Evolutionary conservation across 2,888 invertebrate genomes (phyloP).

Genomic region (Apoderus coryli): DNA sequence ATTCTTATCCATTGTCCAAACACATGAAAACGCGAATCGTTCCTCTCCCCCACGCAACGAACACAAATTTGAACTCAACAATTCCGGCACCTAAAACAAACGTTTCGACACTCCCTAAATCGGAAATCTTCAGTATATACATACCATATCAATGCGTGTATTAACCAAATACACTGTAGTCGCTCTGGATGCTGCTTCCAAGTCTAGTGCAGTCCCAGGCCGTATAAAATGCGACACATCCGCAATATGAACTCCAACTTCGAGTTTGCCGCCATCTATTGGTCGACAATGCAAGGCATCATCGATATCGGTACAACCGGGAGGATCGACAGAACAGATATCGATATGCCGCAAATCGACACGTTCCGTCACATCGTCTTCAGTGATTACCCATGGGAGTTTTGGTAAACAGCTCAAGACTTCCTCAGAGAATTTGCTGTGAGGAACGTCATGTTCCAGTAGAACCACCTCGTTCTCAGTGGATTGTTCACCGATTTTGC

Average conservation of each 20-base stretch:
- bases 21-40: conserved; percentile 86
- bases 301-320: conserved; percentile 98
- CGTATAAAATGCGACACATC: conserved; percentile 96
- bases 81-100: conserved; percentile 43
- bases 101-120: too few species aligned
- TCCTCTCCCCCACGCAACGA: conserved; percentile 84
- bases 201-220: conserved; percentile 82
- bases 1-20: conserved; percentile 83
- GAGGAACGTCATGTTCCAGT: conserved; percentile 93
- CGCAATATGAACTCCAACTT: conserved; percentile 96
- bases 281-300: conserved; percentile 87
- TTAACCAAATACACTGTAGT: conserved; percentile 96
- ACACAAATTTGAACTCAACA: conserved; percentile 90
- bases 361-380: conserved; percentile 38
- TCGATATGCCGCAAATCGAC: conserved; percentile 72
- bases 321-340: conserved; percentile 94
- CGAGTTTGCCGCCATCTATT: conserved; percentile 55
- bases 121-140: background rate
- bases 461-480: conserved; percentile 96
- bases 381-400: conserved; percentile 77
- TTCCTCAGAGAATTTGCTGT: conserved; percentile 86
- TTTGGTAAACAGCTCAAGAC: conserved; percentile 85
- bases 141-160: conserved; percentile 79
- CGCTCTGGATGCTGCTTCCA: conserved; percentile 83
- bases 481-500: conserved; percentile 81